Percentiles rank a stretch among this genome's conserved stretches.
phyloP scores from a whole-genome alignment of 2,113 vertebrate genomes.

The Ciconia boyciana region DNA sequence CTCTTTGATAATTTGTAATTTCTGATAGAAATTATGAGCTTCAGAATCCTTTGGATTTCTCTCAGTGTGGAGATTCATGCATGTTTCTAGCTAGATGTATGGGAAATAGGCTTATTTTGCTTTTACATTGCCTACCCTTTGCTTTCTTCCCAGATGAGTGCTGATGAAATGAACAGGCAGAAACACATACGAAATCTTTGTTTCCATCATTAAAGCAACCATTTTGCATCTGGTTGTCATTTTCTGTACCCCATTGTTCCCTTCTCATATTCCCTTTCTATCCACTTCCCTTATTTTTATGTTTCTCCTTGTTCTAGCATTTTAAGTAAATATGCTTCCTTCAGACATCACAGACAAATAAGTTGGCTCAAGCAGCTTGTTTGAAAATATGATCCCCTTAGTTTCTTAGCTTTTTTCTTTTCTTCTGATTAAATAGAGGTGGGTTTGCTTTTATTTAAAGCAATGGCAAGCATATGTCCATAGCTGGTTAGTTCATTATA shows the following conservation, averaged over 20 bases:
- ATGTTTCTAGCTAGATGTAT: neutral
- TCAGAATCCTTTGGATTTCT: neutral
- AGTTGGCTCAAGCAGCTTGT: neutral
- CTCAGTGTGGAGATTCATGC: neutral
- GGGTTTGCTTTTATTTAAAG: neutral
- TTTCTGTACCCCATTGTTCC: neutral
- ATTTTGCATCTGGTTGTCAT: neutral
- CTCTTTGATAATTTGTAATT: neutral
- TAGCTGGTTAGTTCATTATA: neutral
- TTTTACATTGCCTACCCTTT: neutral
- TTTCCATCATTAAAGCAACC: neutral
- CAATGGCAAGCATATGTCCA: neutral
- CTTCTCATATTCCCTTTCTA: neutral
- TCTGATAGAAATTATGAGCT: neutral
- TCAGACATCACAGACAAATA: neutral
- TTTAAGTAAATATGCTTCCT: neutral
- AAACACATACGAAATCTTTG: neutral
- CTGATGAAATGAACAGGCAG: neutral
- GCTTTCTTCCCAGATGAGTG: neutral
- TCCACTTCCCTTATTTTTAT: neutral
- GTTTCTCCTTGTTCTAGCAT: neutral
- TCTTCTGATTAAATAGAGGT: neutral
- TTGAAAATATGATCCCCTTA: neutral
- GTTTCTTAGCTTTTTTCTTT: neutral
- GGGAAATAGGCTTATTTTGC: neutral